Evolutionary conservation across 1,140 invertebrate genomes (phyloP).

Genomic region (Andrena cerasifolii): DNA sequence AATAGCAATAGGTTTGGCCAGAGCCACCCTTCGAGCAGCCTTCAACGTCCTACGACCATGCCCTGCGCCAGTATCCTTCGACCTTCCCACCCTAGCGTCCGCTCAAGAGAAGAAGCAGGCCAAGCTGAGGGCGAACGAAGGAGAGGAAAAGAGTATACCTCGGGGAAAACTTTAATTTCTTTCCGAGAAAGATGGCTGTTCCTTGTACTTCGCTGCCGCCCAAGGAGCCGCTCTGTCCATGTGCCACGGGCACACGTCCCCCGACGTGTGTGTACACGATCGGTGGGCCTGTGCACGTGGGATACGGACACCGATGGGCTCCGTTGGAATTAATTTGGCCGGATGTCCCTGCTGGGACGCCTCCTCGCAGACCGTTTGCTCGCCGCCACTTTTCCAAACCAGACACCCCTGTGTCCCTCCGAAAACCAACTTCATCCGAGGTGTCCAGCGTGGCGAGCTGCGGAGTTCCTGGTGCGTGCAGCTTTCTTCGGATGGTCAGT

Average conservation of each 20-base stretch:
- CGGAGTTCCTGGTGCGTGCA: no score
- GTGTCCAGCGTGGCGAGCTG: background rate
- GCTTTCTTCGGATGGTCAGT: no score
- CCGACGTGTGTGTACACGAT: background rate
- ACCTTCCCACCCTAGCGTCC: conserved; percentile 66
- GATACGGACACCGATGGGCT: conserved; percentile 26
- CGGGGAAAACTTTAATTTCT: conserved; percentile 80
- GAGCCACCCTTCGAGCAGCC: conserved; percentile 53
- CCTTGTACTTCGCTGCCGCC: conserved; percentile 59
- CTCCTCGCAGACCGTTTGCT: conserved; percentile 53
- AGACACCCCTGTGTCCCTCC: background rate
- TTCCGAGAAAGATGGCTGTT: conserved; percentile 77
- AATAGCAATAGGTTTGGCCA: conserved; percentile 77
- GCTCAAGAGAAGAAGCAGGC: conserved; percentile 19
- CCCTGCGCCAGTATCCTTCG: conserved; percentile 61
- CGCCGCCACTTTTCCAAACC: conserved; percentile 57
- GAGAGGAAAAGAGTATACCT: conserved; percentile 65
- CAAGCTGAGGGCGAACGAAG: conserved; percentile 10
- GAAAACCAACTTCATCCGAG: background rate
- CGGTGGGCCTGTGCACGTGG: background rate
- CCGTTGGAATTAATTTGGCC: conserved; percentile 68
- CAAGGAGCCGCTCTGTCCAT: conserved; percentile 44
- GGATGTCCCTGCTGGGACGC: conserved; percentile 54
- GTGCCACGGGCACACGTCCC: conserved; percentile 2
- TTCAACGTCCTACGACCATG: conserved; percentile 41